Evolutionary conservation across 2,797 vertebrate species (phyloP).

Genomic region (Echeneis naucrates): DNA sequence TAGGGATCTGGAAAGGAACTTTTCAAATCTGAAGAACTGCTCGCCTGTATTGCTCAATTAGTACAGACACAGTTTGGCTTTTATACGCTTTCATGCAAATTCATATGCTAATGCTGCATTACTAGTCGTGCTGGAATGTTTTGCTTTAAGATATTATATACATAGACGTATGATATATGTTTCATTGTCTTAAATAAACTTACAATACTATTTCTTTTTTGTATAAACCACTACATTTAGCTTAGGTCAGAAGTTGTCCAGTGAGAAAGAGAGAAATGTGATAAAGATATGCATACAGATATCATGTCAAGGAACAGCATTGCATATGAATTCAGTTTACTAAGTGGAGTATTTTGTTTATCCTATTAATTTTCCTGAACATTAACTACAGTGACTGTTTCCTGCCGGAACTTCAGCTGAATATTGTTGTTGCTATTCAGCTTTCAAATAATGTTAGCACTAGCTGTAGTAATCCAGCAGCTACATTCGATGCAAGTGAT

Average conservation of each 20-base stretch:
- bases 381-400: neutral
- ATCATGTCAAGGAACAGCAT: neutral
- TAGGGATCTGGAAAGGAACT: no score
- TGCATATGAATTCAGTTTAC: neutral
- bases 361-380: neutral
- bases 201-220: neutral
- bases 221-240: neutral
- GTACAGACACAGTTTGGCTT: neutral
- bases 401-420: slow-evolving; percentile 10
- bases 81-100: neutral
- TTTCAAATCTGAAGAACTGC: neutral
- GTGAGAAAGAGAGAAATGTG: neutral
- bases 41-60: neutral
- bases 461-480: neutral
- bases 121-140: neutral
- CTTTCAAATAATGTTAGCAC: neutral
- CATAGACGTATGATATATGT: neutral
- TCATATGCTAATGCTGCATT: neutral
- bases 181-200: no score
- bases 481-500: neutral
- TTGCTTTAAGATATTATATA: no score
- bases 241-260: neutral
- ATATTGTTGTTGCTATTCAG: slow-evolving; percentile 7
- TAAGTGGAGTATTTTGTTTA: no score
- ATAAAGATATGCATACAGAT: no score